A percentile compares a stretch with the other conserved stretches of the same genome.
phyloP scores from a whole-genome alignment of 2,113 vertebrate genomes.

The Dasypus novemcinctus region DNA sequence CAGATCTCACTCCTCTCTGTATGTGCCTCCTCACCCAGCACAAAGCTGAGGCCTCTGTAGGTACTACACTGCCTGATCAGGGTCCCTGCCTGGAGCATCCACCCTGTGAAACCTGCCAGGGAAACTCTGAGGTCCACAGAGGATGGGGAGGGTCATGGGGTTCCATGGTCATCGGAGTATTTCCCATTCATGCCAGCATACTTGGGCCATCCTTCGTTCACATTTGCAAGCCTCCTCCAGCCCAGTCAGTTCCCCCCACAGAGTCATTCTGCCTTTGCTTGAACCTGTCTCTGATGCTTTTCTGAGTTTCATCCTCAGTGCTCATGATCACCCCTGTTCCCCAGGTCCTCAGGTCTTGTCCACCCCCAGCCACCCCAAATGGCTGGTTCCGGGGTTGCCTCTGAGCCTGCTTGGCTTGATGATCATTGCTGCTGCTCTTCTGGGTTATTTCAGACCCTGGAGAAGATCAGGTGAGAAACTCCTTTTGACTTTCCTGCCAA shows the following conservation, averaged over 20 bases:
- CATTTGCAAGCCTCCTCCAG: background rate
- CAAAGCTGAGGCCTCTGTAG: background rate
- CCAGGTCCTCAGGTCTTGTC: background rate
- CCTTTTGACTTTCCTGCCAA: background rate
- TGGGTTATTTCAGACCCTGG: background rate
- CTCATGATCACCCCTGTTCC: background rate
- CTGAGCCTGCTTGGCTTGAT: background rate
- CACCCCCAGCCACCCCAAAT: background rate
- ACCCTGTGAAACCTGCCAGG: background rate
- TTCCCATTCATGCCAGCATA: too few relatives aligned
- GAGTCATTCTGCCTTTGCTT: background rate
- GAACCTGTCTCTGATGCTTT: too few relatives aligned
- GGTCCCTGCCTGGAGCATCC: background rate
- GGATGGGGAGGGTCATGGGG: fast-evolving
- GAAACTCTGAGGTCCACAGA: background rate
- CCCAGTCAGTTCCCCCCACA: background rate
- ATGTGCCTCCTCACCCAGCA: fast-evolving
- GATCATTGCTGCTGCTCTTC: background rate
- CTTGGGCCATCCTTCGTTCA: background rate
- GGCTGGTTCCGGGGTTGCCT: background rate
- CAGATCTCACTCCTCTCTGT: background rate
- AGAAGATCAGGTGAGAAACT: background rate
- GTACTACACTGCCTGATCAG: background rate
- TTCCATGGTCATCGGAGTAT: background rate
- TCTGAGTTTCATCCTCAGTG: background rate